Evolutionary conservation across 2,888 invertebrate species (phyloP).

Genomic region (Adelognathus sp.): DNA sequence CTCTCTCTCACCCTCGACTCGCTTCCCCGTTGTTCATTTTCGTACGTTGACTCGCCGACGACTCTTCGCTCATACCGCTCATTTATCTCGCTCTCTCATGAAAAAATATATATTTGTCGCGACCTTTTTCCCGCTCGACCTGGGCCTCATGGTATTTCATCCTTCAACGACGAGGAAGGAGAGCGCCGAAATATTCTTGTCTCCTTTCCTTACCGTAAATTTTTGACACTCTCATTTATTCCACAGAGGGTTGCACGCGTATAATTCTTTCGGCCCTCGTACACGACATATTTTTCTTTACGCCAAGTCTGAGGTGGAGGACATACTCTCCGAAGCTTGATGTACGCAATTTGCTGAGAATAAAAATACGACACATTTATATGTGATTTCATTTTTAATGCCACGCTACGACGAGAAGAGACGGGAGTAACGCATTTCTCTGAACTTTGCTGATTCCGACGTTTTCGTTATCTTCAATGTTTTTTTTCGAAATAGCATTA

Average conservation of each 20-base stretch:
- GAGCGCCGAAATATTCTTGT: constrained; percentile 35
- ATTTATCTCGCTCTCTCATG: constrained; percentile 17
- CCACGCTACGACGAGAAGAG: too few species aligned
- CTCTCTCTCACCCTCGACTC: background rate
- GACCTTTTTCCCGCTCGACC: constrained; percentile 17
- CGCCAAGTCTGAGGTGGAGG: too few species aligned
- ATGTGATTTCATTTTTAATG: too few species aligned
- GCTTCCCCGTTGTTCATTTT: constrained; percentile 44
- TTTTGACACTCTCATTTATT: constrained; percentile 24
- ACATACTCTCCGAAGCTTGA: too few species aligned
- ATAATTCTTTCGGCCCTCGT: background rate
- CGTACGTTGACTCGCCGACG: constrained; percentile 30
- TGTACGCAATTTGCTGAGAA: too few species aligned
- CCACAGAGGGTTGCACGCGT: background rate
- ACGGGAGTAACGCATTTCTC: too few species aligned
- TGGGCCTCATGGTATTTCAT: too few species aligned
- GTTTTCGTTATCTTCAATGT: too few species aligned
- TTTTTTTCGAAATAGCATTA: too few species aligned
- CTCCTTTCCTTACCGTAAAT: constrained; percentile 5
- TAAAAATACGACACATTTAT: too few species aligned
- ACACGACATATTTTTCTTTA: background rate
- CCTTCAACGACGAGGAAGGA: background rate
- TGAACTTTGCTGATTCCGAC: too few species aligned
- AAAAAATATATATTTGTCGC: background rate
- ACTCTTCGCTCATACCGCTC: constrained; percentile 32